Evolutionary conservation across 2,113 vertebrate species (phyloP), one percentile per base, ranked within the genome.

Genomic region (Ailurus styani): DNA sequence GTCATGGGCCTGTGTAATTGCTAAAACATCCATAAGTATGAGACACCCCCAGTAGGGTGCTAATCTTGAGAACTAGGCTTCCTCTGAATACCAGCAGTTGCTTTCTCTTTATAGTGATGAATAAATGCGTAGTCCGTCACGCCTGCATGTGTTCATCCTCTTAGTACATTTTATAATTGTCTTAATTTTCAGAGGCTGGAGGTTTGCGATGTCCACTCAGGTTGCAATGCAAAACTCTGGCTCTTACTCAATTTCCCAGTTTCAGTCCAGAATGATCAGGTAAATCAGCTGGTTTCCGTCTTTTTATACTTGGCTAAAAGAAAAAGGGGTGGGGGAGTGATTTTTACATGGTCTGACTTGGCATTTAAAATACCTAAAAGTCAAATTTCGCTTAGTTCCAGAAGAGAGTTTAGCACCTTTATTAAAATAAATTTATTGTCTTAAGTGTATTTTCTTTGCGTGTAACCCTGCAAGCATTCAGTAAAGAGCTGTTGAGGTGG

Each of bases 261-360:
- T 99, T 98, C 99, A 99, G 95, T 99, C 99, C 81, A 99, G 99
- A 96, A 99, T 99, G 99, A 99, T 99, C 99, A 99, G 99, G 98
- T 98, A 99, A 98, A 96, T 79, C 47, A 86, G 62, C 66, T 88
- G 23, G n/a, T 66, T 34, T 90, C 96, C 73, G 91, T 50, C 3
- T 85, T 90, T 94, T 60, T 64, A n/a, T 29, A 7, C 7, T 40
- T 96, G n/a, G 17, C 91, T 73, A 84, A 88, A 91, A 95, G 64
- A 47, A 55, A 40, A 77, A 72, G 21, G 14, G 47, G 6, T 60
- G 29, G 17, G 27, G 37, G 20, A 72, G 27, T 77, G 15, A 47
- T 77, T 77, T 77, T 47, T 31, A 77, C 73, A 31, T 77, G 73
- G 42, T 47, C 73, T 77, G 18, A 47, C 15, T 47, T 29, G 27